Conservation (phyloP, 1,140 invertebrate species). For the Aricia agestis region DNA sequence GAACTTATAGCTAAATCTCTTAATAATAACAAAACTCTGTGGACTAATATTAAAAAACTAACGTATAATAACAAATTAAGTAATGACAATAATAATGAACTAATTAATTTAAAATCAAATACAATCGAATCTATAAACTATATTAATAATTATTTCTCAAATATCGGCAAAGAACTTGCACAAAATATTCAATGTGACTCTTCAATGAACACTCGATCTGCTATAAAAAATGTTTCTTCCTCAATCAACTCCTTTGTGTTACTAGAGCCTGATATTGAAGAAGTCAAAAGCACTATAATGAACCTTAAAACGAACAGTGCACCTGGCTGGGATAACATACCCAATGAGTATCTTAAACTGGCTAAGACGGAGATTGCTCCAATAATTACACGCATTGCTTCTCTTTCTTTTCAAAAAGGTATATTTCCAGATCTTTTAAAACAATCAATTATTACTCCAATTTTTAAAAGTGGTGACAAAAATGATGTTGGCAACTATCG, state of each 20-base stretch:
- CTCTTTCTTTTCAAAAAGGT: no score
- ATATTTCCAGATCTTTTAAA: no score
- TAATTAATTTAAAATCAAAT: constrained; percentile 18
- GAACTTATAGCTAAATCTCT: constrained; percentile 21
- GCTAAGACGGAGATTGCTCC: no score
- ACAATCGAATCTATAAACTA: constrained; percentile 25
- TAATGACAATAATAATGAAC: constrained; percentile 16
- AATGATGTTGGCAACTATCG: no score
- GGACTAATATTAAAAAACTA: constrained; percentile 28
- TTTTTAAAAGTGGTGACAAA: no score
- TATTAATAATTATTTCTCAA: constrained; percentile 27
- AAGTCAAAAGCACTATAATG: constrained; percentile 19
- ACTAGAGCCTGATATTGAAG: constrained; percentile 19
- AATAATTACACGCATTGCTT: no score
- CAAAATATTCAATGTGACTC: neutral
- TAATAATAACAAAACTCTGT: constrained; percentile 24
- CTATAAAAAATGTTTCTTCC: neutral
- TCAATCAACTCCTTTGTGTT: constrained; percentile 23
- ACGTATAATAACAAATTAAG: constrained; percentile 11
- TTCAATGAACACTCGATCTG: neutral
- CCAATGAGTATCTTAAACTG: no score
- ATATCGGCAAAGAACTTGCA: constrained; percentile 26
- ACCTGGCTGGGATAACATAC: constrained; percentile 2
- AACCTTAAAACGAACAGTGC: constrained; percentile 22
- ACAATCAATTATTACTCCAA: no score